A percentile compares a stretch with the other conserved stretches of the same genome.
These are phyloP conservation scores for Serranus cabrilla DNA, from an alignment of 2,797 vertebrate species.

Conservation along the genomic window DNA sequence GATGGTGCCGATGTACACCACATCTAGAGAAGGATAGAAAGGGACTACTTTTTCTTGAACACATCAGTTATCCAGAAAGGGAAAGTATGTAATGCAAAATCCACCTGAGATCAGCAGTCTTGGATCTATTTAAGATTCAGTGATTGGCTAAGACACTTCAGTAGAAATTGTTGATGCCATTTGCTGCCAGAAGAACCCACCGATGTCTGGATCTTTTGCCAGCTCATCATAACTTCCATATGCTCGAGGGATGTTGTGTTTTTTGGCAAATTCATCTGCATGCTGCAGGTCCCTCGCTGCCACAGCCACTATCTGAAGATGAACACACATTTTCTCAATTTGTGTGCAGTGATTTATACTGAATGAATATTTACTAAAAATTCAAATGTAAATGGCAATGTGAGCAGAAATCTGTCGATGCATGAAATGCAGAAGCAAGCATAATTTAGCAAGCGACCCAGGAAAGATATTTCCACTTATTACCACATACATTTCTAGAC, in stretches of 20 bases:
- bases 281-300: slow-evolving; percentile 33
- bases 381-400: not conserved
- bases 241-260: slow-evolving; percentile 38
- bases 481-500: not conserved
- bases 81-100: not conserved
- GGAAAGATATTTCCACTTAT: not conserved
- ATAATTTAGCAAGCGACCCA: too few relatives aligned
- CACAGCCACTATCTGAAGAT: slow-evolving; percentile 35
- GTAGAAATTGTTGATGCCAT: not conserved
- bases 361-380: not conserved
- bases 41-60: not conserved
- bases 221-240: slow-evolving; percentile 53
- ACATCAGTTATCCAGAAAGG: not conserved
- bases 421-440: not conserved
- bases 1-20: slow-evolving; percentile 28
- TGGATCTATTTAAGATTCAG: too few relatives aligned
- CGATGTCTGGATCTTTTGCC: slow-evolving; percentile 24
- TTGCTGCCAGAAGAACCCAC: slow-evolving; percentile 7
- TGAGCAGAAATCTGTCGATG: not conserved
- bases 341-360: not conserved
- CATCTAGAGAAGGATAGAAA: slow-evolving; percentile 4
- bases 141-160: not conserved
- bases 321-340: not conserved
- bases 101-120: too few relatives aligned
- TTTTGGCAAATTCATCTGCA: slow-evolving; percentile 45